Percentiles rank a stretch among this genome's conserved stretches.
phyloP scores from a whole-genome alignment of 2,113 vertebrate genomes.

The Andinoacara biseriatus region DNA sequence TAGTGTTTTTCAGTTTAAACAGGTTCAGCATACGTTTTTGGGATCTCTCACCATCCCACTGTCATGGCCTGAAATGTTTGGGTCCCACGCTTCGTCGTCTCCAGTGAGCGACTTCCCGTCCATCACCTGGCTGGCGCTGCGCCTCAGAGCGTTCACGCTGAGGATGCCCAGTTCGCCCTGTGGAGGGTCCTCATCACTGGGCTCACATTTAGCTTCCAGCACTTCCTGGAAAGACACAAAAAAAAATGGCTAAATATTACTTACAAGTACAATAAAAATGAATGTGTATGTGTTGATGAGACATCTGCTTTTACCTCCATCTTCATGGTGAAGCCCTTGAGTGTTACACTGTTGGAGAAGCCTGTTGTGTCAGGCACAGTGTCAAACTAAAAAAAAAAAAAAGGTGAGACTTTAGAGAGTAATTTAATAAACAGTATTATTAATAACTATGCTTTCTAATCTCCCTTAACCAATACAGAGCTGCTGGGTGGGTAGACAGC shows the following conservation, averaged over 20 bases:
- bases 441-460: background rate
- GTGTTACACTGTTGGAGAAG: conserved; percentile 89
- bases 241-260: background rate
- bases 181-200: conserved; percentile 65
- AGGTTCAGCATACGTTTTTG: conserved; percentile 3
- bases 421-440: background rate
- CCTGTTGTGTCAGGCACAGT: conserved; percentile 88
- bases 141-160: conserved; percentile 82
- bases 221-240: conserved; percentile 79
- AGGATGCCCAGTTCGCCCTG: conserved; percentile 66
- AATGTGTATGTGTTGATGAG: background rate
- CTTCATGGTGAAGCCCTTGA: conserved; percentile 92
- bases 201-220: conserved; percentile 84
- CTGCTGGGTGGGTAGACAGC: conserved; percentile 85
- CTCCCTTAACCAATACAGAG: conserved; percentile 82
- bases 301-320: conserved; percentile 83
- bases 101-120: conserved; percentile 84
- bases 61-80: conserved; percentile 86
- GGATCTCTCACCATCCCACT: conserved; percentile 87
- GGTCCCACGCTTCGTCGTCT: conserved; percentile 85
- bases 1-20: background rate
- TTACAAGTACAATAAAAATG: background rate
- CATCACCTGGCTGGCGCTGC: conserved; percentile 91
- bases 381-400: conserved; percentile 83
- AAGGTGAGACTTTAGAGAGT: background rate